phyloP scores from a whole-genome alignment of 2,797 vertebrate species.

The Falco biarmicus region DNA sequence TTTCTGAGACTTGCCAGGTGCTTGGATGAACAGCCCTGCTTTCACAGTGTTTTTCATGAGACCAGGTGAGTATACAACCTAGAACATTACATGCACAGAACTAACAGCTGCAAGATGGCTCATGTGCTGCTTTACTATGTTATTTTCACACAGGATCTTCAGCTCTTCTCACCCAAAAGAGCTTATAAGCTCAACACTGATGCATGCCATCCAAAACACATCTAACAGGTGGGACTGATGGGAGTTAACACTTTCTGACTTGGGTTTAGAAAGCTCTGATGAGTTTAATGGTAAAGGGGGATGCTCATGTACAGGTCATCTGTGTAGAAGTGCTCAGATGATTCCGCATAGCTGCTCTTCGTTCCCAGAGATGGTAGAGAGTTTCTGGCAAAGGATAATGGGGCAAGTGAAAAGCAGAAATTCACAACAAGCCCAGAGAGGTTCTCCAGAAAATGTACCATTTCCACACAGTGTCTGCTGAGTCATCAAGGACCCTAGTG shows the following conservation, averaged over 20 bases:
- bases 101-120: background rate
- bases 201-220: background rate
- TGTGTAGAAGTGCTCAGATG: background rate
- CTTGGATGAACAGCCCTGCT: background rate
- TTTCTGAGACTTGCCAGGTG: background rate
- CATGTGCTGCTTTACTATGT: background rate
- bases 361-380: background rate
- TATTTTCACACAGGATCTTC: background rate
- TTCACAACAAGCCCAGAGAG: background rate
- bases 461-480: background rate
- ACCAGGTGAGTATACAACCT: background rate
- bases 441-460: background rate
- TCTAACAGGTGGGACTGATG: background rate
- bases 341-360: background rate
- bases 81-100: background rate
- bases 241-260: background rate
- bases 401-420: background rate
- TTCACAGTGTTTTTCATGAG: background rate
- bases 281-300: background rate
- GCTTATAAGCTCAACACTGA: background rate
- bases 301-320: background rate
- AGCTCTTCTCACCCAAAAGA: background rate
- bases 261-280: background rate
- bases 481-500: background rate
- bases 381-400: background rate